Percentiles rank a stretch among this genome's conserved stretches.
Conservation (phyloP, 2,113 vertebrate genomes). For the Sylvia atricapilla region DNA sequence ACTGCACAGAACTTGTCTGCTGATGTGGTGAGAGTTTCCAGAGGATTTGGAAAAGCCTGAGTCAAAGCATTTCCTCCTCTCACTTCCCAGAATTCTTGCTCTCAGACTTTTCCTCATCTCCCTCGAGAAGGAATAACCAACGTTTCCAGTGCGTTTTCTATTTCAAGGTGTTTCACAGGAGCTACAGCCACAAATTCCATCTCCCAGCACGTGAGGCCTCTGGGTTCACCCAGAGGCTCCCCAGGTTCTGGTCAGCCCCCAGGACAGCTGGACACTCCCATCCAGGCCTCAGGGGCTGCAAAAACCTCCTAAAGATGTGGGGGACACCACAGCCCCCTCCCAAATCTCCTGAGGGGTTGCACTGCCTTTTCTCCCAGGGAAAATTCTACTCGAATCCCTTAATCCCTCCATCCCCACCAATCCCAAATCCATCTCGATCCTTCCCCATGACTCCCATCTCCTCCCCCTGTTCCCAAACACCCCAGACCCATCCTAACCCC, state of each 20-base stretch:
- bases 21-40: not conserved
- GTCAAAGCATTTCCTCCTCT: not conserved
- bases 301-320: not conserved
- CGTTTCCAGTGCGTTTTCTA: rapidly evolving
- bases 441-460: rapidly evolving
- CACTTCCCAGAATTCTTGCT: not conserved
- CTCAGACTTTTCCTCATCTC: not conserved
- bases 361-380: not conserved
- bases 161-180: not conserved
- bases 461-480: not conserved
- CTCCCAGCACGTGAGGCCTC: not conserved
- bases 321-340: not conserved
- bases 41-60: not conserved
- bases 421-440: not conserved
- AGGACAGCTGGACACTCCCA: not conserved
- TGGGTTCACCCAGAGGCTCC: not conserved
- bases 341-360: not conserved
- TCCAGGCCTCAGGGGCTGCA: not conserved
- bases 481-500: too few species aligned
- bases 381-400: too few species aligned
- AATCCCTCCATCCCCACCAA: not conserved
- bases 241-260: not conserved
- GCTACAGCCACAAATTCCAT: not conserved
- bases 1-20: rapidly evolving
- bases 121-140: not conserved